Percentiles rank a stretch among this genome's conserved stretches.
Evolutionary conservation across 2,113 vertebrate species (phyloP).

Genomic region (Phaethon lepturus): DNA sequence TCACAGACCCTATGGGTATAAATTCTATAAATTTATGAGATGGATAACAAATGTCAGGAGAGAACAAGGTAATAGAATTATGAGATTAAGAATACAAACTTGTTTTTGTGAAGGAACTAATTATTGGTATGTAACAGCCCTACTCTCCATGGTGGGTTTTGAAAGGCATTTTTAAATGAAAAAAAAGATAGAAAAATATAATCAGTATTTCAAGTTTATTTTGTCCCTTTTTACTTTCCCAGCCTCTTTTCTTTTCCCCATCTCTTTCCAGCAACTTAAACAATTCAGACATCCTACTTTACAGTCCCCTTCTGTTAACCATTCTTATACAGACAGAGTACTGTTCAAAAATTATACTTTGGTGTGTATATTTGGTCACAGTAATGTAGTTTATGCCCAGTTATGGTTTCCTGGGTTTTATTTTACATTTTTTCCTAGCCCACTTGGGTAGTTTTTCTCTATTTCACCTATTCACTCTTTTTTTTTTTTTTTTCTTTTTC

Average conservation of each 20-base stretch:
- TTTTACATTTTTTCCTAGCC: neutral
- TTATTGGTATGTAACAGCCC: neutral
- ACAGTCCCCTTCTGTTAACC: rapidly evolving
- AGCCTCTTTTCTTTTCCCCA: neutral
- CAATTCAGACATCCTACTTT: neutral
- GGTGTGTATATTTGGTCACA: neutral
- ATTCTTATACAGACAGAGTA: neutral
- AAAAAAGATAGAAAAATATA: neutral
- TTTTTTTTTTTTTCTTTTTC: too few relatives aligned
- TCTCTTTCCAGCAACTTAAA: neutral
- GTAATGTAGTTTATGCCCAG: neutral
- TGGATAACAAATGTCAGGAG: neutral
- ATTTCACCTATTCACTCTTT: neutral
- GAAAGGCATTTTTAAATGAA: neutral
- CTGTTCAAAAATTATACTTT: neutral
- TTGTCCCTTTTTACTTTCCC: neutral
- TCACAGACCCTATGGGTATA: neutral
- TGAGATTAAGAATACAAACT: neutral
- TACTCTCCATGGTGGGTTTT: neutral
- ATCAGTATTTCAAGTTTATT: neutral
- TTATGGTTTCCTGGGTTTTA: neutral
- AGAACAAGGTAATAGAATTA: neutral
- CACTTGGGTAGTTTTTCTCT: neutral
- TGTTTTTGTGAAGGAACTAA: neutral
- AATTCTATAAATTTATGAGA: neutral